Conservation (phyloP, 2,113 vertebrate species). For the Percopsis transmontana region DNA sequence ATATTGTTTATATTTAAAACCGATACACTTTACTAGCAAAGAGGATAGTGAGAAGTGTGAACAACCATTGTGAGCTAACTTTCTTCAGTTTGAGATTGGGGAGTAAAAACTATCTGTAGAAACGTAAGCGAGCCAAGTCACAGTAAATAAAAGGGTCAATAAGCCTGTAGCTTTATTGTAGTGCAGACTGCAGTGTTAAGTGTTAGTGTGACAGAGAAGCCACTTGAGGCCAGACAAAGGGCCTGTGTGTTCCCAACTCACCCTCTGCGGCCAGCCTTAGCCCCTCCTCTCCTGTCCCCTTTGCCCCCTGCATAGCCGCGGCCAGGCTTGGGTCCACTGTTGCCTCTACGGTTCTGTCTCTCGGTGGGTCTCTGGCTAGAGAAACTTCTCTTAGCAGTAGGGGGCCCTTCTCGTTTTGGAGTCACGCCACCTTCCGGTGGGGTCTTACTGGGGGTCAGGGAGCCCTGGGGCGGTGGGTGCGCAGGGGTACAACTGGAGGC, state of each 20-base stretch:
- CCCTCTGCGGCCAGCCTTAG: slow-evolving; percentile 90
- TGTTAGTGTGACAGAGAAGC: slow-evolving; percentile 28
- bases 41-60: too few relatives aligned
- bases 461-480: slow-evolving; percentile 45
- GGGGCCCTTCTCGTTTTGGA: slow-evolving; percentile 80
- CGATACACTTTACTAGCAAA: too few relatives aligned
- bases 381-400: slow-evolving; percentile 90
- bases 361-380: slow-evolving; percentile 94
- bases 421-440: slow-evolving; percentile 74
- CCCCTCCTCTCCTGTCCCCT: slow-evolving; percentile 87
- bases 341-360: slow-evolving; percentile 90
- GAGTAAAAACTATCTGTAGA: too few relatives aligned
- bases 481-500: slow-evolving; percentile 58
- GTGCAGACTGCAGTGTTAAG: slow-evolving; percentile 26
- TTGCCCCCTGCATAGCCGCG: slow-evolving; percentile 90
- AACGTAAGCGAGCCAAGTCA: slow-evolving; percentile 12
- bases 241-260: slow-evolving; percentile 74
- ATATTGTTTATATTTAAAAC: too few relatives aligned
- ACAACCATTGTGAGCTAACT: too few relatives aligned
- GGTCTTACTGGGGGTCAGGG: slow-evolving; percentile 80
- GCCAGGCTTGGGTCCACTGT: slow-evolving; percentile 86
- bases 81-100: too few relatives aligned
- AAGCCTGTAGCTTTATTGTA: slow-evolving; percentile 2
- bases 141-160: slow-evolving; percentile 25
- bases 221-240: slow-evolving; percentile 17